These are phyloP conservation scores for Microchrysa polita DNA, from an alignment of 2,888 invertebrate genomes.

Conservation along the genomic window DNA sequence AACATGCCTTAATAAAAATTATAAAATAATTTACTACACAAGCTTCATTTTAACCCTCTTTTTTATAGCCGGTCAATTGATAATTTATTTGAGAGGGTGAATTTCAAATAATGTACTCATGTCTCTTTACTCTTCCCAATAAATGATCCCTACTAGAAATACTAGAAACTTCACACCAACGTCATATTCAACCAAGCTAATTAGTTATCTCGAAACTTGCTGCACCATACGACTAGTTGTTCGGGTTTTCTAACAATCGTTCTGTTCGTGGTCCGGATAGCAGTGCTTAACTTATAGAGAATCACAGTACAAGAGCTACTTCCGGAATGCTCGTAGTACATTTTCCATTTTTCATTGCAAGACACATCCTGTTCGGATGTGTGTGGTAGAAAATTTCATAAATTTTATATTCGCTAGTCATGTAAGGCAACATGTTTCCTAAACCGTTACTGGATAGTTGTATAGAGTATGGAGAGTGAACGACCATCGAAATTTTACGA, in stretches of 20 bases:
- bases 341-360: slow-evolving; percentile 30
- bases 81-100: too few relatives aligned
- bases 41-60: too few relatives aligned
- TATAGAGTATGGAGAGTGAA: too few relatives aligned
- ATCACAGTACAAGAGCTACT: neutral
- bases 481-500: neutral
- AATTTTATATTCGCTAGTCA: slow-evolving; percentile 19
- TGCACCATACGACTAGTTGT: neutral
- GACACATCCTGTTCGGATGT: slow-evolving; percentile 36
- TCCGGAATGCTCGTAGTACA: neutral
- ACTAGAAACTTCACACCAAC: slow-evolving; percentile 12
- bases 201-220: neutral
- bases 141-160: too few relatives aligned
- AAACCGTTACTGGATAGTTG: neutral
- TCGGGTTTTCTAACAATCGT: neutral
- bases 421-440: slow-evolving; percentile 33
- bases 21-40: too few relatives aligned
- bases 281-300: neutral
- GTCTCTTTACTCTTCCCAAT: too few relatives aligned
- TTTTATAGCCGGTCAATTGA: too few relatives aligned
- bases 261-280: neutral
- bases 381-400: slow-evolving; percentile 36
- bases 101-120: too few relatives aligned
- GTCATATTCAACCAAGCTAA: neutral
- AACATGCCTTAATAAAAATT: too few relatives aligned